Evolutionary conservation across 2,888 invertebrate species (phyloP).

Genomic region (Auanema sp.): DNA sequence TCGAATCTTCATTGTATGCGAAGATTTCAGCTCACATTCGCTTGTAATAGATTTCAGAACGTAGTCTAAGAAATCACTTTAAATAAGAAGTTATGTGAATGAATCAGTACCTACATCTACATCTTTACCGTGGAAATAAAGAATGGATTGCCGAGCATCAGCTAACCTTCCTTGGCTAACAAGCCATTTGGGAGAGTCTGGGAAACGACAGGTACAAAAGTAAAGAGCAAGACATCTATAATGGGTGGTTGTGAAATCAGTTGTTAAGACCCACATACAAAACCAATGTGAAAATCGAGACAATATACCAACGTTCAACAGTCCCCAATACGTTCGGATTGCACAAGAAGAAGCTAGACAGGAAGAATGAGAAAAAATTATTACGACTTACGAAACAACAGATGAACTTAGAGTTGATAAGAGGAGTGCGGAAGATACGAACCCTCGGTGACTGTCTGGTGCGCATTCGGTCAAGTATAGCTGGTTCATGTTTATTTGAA

Average conservation of each 20-base stretch:
- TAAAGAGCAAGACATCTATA: slow-evolving; percentile 27
- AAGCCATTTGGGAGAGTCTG: slow-evolving; percentile 44
- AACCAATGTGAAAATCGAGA: slow-evolving; percentile 19
- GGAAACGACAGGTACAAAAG: slow-evolving; percentile 18
- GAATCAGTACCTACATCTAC: background rate
- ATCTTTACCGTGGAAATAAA: slow-evolving; percentile 26
- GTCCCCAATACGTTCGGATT: slow-evolving; percentile 17
- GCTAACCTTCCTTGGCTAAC: slow-evolving; percentile 22
- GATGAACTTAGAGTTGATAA: too few species aligned
- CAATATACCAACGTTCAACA: slow-evolving; percentile 5
- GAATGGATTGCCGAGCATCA: slow-evolving; percentile 24
- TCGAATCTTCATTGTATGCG: too few species aligned
- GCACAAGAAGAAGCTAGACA: slow-evolving; percentile 5
- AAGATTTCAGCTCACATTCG: too few species aligned
- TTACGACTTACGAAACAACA: too few species aligned
- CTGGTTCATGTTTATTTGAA: too few species aligned
- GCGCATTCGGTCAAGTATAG: slow-evolving; percentile 34
- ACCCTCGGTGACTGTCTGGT: slow-evolving; percentile 25
- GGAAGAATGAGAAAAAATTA: too few species aligned
- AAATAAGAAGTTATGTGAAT: too few species aligned
- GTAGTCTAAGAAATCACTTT: too few species aligned
- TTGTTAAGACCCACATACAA: slow-evolving; percentile 21
- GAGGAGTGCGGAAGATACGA: too few species aligned
- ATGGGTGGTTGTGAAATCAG: background rate
- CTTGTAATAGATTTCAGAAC: too few species aligned